Conservation (phyloP, 2,888 invertebrate genomes). For the Philopedon plagiatum region DNA sequence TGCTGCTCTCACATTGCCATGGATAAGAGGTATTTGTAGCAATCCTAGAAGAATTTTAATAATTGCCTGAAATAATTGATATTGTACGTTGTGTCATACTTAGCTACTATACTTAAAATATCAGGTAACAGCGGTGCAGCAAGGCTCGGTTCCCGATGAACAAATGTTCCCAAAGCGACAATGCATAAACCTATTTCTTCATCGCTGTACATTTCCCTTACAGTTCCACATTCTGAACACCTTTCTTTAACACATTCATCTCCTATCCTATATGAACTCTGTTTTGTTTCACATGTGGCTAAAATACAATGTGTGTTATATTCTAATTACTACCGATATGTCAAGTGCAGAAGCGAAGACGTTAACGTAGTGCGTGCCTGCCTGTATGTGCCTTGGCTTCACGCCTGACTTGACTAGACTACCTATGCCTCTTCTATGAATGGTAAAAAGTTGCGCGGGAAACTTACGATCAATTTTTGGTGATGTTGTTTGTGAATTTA, state of each 20-base stretch:
- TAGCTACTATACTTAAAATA: conserved; percentile 89
- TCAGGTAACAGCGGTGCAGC: conserved; percentile 96
- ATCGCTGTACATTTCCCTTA: conserved; percentile 94
- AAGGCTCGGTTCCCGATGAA: conserved; percentile 94
- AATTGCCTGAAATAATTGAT: background rate
- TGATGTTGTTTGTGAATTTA: conserved; percentile 63
- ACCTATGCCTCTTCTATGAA: too few relatives aligned
- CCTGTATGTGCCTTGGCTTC: too few relatives aligned
- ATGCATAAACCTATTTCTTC: conserved; percentile 96
- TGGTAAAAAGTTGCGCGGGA: too few relatives aligned
- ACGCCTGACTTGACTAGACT: too few relatives aligned
- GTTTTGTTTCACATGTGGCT: conserved; percentile 69
- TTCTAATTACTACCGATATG: too few relatives aligned
- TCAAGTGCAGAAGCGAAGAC: background rate
- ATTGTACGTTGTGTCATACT: conserved; percentile 70
- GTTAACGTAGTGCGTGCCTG: too few relatives aligned
- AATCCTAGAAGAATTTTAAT: conserved; percentile 70
- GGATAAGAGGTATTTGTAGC: conserved; percentile 86
- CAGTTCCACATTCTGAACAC: conserved; percentile 92
- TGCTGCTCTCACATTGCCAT: conserved; percentile 90
- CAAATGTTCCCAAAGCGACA: conserved; percentile 94
- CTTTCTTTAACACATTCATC: conserved; percentile 81
- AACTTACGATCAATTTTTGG: conserved; percentile 60
- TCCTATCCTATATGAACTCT: conserved; percentile 77
- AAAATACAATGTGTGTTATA: conserved; percentile 17